phyloP scores from a whole-genome alignment of 37 sponge, comb jelly and placozoan genomes.

The Spongilla lacustris region DNA sequence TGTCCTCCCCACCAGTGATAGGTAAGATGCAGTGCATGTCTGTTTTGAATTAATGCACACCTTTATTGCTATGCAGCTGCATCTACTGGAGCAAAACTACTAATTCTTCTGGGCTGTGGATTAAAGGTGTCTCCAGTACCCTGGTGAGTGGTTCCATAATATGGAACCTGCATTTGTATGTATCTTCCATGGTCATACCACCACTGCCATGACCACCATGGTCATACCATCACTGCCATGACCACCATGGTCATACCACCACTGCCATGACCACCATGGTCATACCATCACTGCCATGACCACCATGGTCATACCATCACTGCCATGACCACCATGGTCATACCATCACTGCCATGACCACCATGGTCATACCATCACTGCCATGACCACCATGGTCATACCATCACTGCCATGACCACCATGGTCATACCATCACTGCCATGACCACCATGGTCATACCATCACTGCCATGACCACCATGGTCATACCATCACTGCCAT shows the following conservation, averaged over 20 bases:
- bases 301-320: not conserved
- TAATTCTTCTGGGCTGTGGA: not conserved
- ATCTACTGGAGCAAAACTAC: not conserved
- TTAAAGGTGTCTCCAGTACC: not conserved
- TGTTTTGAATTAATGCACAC: not conserved
- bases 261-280: not conserved
- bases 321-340: not conserved
- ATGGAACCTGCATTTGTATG: too few relatives aligned
- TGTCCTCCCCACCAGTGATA: constrained; percentile 18
- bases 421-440: not conserved
- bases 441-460: not conserved
- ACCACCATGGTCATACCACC: not conserved
- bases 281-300: not conserved
- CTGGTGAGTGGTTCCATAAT: not conserved
- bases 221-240: too few relatives aligned
- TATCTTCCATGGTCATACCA: not conserved
- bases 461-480: not conserved
- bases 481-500: not conserved
- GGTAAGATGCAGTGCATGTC: constrained; percentile 14
- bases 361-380: not conserved
- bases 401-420: not conserved
- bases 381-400: not conserved
- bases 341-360: not conserved
- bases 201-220: not conserved
- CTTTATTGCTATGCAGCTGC: not conserved